Evolutionary conservation across 2,113 vertebrate genomes (phyloP), one percentile per base, ranked within the genome.

Genomic region (Strix aluco): DNA sequence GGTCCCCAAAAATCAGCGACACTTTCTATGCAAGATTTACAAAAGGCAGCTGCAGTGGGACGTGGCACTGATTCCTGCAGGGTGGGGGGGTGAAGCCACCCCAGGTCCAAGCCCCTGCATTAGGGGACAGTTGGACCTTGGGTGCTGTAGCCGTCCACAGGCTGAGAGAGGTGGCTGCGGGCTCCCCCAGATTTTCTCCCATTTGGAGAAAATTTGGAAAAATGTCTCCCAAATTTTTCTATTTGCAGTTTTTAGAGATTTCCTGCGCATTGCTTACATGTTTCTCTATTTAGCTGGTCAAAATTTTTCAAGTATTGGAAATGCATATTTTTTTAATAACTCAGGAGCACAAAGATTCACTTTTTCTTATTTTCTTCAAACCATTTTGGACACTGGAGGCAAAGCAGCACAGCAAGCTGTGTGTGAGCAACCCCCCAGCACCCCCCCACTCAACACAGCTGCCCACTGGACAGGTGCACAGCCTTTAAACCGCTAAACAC

Each of bases 11-110:
- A 86, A 21, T 6, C 5, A 36, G 40, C 7, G 26, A 34, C 9
- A 7, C 38, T 73, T 40, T 55, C 47, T 15, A 12, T 73, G 67
- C 1, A 10, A 78, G 38, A 14, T 4, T 46, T 47, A 47, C 36
- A 46, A 57, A 17, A 69, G 42, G 40, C 0, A 0, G 16, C n/a
- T 59, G 21, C 42, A 44, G 65, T 0, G 0, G 21, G 42, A 67
- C 9, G 29, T 25, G 44, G 14, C 4, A 1, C 57, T 36, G 66
- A 23, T 67, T 46, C 46, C 55, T 18, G 21, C 5, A 9, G 46
- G 18, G 7, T 2, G 6, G 5, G 29, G 25, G 34, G 13, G 7
- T 36, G 42, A 80, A 49, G 46, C 61, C 40, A 52, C 36, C 30
- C 34, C 3, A 10, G 72, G 21, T 14, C 36, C 42, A 36, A 27